phyloP scores from a whole-genome alignment of 1,140 invertebrate species.

The Phthorimaea operculella region DNA sequence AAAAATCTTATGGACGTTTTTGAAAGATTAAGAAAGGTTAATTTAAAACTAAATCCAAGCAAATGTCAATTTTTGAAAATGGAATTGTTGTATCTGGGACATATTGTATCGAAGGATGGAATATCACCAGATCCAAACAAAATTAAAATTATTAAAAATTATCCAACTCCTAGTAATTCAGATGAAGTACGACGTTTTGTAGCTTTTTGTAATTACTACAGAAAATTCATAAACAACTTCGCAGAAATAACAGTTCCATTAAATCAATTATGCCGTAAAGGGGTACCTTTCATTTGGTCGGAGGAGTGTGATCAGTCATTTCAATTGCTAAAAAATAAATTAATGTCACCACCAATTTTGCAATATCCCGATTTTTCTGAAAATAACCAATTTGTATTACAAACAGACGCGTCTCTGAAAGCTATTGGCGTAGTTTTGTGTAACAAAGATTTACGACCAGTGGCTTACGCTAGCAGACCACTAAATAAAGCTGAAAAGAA shows the following conservation, averaged over 20 bases:
- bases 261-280: not conserved
- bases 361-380: not conserved
- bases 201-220: constrained; percentile 37
- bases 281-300: not conserved
- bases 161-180: constrained; percentile 37
- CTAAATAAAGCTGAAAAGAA: constrained; percentile 3
- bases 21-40: constrained; percentile 23
- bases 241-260: constrained; percentile 28
- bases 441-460: not conserved
- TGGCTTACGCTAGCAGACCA: constrained; percentile 1
- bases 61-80: constrained; percentile 18
- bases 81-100: constrained; percentile 49
- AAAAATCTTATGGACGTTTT: constrained; percentile 26
- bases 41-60: constrained; percentile 40
- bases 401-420: not conserved
- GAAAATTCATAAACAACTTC: constrained; percentile 45
- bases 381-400: not conserved
- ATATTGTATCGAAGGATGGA: constrained; percentile 41
- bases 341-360: not conserved
- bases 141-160: constrained; percentile 33
- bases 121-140: constrained; percentile 43
- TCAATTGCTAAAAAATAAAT: not conserved
- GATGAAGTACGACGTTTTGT: not conserved
- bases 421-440: not conserved
- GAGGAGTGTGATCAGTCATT: not conserved